Evolutionary conservation across 1,140 invertebrate species (phyloP).

Genomic region (Orussus abietinus): DNA sequence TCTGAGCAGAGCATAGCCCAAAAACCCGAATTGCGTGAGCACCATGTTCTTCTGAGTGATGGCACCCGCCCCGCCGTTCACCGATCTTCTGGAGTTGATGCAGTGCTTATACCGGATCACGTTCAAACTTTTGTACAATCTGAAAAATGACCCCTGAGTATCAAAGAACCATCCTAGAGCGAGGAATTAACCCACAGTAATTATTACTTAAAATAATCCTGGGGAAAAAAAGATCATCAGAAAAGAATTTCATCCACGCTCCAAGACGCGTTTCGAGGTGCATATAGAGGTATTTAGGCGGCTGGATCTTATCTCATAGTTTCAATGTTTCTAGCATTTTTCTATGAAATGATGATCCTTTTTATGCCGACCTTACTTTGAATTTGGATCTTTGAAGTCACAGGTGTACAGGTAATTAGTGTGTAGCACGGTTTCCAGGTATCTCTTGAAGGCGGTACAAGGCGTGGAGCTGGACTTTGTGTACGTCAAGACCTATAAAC

Average conservation of each 20-base stretch:
- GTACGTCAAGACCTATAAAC: constrained; percentile 55
- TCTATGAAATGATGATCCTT: neutral
- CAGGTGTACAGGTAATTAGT: constrained; percentile 62
- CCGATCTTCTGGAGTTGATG: constrained; percentile 43
- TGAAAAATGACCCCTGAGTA: too few relatives aligned
- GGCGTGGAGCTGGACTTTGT: constrained; percentile 60
- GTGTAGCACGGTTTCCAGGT: constrained; percentile 61
- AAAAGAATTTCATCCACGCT: neutral
- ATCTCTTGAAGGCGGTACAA: constrained; percentile 66
- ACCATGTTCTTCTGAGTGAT: constrained; percentile 71
- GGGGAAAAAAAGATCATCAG: neutral
- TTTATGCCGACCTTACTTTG: constrained; percentile 44
- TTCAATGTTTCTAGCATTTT: neutral
- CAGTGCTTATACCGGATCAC: constrained; percentile 62
- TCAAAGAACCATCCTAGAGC: neutral
- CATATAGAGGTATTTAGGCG: neutral
- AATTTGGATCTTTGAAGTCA: constrained; percentile 53
- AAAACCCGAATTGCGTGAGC: constrained; percentile 77
- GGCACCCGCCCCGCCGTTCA: constrained; percentile 38
- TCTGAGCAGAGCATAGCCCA: constrained; percentile 65
- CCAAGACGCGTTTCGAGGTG: neutral
- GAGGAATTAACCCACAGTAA: neutral
- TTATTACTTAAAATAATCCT: neutral
- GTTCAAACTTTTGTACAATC: constrained; percentile 55
- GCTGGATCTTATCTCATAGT: neutral